phyloP scores from a whole-genome alignment of 2,888 invertebrate species.

The Zygaena filipendulae region DNA sequence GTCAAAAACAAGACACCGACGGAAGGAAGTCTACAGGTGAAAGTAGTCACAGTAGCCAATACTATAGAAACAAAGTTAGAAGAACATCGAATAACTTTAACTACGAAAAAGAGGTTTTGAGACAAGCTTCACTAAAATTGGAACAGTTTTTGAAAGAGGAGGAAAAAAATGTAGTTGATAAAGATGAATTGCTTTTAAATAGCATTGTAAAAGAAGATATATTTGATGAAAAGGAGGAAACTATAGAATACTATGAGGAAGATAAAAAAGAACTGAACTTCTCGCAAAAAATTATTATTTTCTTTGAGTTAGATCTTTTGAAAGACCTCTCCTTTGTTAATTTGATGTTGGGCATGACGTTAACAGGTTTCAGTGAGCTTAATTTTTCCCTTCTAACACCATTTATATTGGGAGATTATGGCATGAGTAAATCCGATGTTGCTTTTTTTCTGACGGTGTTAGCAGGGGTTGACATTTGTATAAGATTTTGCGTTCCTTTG shows the following conservation, averaged over 20 bases:
- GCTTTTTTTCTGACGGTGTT: slow-evolving; percentile 77
- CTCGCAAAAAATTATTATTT: slow-evolving; percentile 68
- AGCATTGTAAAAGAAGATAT: slow-evolving; percentile 36
- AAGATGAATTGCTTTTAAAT: slow-evolving; percentile 37
- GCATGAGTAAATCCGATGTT: slow-evolving; percentile 68
- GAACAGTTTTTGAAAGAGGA: slow-evolving; percentile 57
- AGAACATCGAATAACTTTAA: slow-evolving; percentile 68
- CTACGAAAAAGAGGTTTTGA: slow-evolving; percentile 70
- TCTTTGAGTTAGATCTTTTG: slow-evolving; percentile 77
- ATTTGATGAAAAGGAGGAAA: slow-evolving; percentile 26
- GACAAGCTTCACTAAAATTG: slow-evolving; percentile 63
- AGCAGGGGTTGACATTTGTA: slow-evolving; percentile 72
- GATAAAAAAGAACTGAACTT: slow-evolving; percentile 40
- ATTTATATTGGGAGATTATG: slow-evolving; percentile 76
- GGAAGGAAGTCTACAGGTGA: too few species aligned
- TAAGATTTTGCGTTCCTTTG: slow-evolving; percentile 75
- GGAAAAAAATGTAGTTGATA: slow-evolving; percentile 32
- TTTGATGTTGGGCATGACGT: slow-evolving; percentile 75
- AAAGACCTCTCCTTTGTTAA: slow-evolving; percentile 77
- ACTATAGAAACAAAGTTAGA: slow-evolving; percentile 36
- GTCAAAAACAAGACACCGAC: slow-evolving; percentile 54
- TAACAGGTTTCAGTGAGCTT: slow-evolving; percentile 77
- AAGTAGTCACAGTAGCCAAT: slow-evolving; percentile 59
- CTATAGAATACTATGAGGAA: slow-evolving; percentile 24
- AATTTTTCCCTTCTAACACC: slow-evolving; percentile 80